These are phyloP conservation scores for Aphaenogaster ashmeadi DNA, from an alignment of 1,140 invertebrate genomes.

Conservation along the genomic window DNA sequence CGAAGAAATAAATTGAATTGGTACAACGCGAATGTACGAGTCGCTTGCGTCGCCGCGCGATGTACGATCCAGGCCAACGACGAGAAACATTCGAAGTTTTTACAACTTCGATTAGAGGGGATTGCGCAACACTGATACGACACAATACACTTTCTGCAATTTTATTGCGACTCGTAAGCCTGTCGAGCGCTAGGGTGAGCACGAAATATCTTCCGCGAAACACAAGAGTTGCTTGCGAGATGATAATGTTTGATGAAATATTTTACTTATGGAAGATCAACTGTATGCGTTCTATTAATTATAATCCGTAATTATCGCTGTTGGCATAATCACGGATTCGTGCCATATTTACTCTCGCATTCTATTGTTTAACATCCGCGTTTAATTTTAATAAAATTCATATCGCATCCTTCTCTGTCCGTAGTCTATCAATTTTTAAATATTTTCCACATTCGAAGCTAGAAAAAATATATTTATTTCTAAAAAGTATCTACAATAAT, in stretches of 20 bases:
- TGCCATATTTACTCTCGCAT: neutral
- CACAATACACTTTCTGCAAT: constrained; percentile 29
- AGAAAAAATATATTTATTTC: neutral
- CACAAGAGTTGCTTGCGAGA: neutral
- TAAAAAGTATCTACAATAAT: neutral
- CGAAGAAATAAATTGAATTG: constrained; percentile 74
- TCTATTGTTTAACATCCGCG: neutral
- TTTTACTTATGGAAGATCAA: neutral
- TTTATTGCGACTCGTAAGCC: constrained; percentile 42
- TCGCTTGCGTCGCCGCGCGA: constrained; percentile 29
- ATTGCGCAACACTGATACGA: constrained; percentile 42
- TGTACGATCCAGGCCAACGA: constrained; percentile 32
- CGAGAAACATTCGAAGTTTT: constrained; percentile 61
- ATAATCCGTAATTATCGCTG: neutral
- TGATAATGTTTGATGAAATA: neutral
- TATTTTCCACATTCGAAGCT: neutral
- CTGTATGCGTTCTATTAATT: neutral
- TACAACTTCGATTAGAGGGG: constrained; percentile 67
- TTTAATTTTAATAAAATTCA: neutral
- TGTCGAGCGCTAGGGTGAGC: neutral
- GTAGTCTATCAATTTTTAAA: neutral
- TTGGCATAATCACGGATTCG: neutral
- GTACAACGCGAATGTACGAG: constrained; percentile 32
- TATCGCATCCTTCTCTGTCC: neutral
- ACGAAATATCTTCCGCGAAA: neutral